Base-by-base conservation (phyloP, 2,888 invertebrate genomes). In the Eurois occulta region DNA sequence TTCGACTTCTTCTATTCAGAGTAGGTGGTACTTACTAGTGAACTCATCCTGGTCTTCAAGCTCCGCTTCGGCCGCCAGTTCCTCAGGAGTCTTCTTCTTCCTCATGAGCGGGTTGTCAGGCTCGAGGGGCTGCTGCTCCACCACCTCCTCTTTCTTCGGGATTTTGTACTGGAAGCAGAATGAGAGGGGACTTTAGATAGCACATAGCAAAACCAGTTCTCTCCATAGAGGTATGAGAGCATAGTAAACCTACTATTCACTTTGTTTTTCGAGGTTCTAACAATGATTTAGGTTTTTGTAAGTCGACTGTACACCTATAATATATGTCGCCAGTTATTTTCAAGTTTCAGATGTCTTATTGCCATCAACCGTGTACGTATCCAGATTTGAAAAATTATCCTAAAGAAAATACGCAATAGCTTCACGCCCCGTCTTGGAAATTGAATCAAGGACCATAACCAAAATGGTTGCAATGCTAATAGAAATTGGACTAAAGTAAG, bases 41-140 rank as follows among this genome's bases (percentile, higher is more conserved):
- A 99, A 99, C 96, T 99, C 99, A 93, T 99, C 99, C 97, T 99
- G 98, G 95, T 99, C 99, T 94, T 98, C 99, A 73, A 98, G 98
- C 96, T 99, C 99, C 68, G 99, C 99, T 95, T 99, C 99, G 67
- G 99, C 98, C 80, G 99, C 99, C 92, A 99, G 96, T 94, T 99
- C 99, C 95, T 99, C 99, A 1, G 99, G 99, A 82, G 99, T 99
- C 97, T 99, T 99, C 97, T 99, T 99, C 97, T 99, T 99, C 95
- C 99, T 98, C 98, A 99, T 99, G 92, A 99, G 97, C 75, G 99
- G 99, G 96, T 99, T 99, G 91, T 98, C 98, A 88, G 98, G 98
- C 96, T 99, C 99, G 43, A 64, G 38, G 91, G 98, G 98, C 94
- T 98, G 98, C 92, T 98, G 98, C 92, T 98, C 98, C 91, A 98